Evolutionary conservation across 2,113 vertebrate genomes (phyloP).

Genomic region (Scomber japonicus): DNA sequence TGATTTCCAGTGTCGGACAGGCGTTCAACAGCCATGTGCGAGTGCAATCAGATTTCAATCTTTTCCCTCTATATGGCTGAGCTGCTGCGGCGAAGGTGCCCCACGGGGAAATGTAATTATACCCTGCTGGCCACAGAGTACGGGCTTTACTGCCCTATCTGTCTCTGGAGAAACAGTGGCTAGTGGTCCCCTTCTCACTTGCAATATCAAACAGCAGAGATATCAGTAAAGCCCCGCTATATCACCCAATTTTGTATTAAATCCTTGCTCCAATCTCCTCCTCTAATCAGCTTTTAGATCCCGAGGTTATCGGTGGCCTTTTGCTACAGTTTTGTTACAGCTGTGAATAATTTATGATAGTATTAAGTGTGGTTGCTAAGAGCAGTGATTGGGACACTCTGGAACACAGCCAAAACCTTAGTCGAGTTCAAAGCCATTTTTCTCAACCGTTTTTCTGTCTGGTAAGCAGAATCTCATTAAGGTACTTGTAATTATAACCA

Average conservation of each 20-base stretch:
- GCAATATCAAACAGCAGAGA: slow-evolving; percentile 60
- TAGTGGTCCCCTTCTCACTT: slow-evolving; percentile 42
- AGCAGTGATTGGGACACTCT: slow-evolving; percentile 64
- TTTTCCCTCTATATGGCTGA: slow-evolving; percentile 58
- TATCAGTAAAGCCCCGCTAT: slow-evolving; percentile 45
- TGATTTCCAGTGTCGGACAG: slow-evolving; percentile 35
- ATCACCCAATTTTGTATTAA: slow-evolving; percentile 47
- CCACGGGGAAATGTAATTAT: slow-evolving; percentile 74
- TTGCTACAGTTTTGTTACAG: slow-evolving; percentile 65
- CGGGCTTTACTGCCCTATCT: slow-evolving; percentile 69
- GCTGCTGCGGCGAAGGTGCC: slow-evolving; percentile 62
- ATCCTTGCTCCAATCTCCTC: slow-evolving; percentile 30
- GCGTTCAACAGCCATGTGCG: slow-evolving; percentile 38
- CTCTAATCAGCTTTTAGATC: slow-evolving; percentile 62
- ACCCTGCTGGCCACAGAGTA: slow-evolving; percentile 73
- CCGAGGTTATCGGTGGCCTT: slow-evolving; percentile 60
- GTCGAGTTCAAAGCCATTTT: slow-evolving; percentile 33
- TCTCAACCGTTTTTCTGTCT: not conserved
- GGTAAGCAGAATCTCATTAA: slow-evolving; percentile 43
- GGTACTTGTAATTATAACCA: slow-evolving; percentile 18
- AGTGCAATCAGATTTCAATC: slow-evolving; percentile 74
- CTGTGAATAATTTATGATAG: slow-evolving; percentile 73
- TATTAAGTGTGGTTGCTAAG: slow-evolving; percentile 67
- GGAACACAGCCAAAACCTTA: slow-evolving; percentile 36
- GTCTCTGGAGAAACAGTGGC: slow-evolving; percentile 64